Evolutionary conservation across 2,797 vertebrate species (phyloP), one percentile per base, ranked within the genome.

Genomic region (Gymnoscopelus microlampas): DNA sequence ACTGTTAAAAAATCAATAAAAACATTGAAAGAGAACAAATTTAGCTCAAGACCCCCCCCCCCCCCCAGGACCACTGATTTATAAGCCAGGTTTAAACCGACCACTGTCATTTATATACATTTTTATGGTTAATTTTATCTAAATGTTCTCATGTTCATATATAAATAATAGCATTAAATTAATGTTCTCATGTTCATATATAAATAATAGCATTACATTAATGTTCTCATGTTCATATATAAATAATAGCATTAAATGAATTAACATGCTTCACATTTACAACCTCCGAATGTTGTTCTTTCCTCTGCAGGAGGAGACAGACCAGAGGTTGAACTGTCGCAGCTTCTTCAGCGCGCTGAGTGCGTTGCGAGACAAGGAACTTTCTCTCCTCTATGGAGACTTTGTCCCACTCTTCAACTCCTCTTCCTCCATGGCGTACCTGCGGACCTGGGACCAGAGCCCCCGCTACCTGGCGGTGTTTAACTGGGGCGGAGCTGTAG

Each of bases 371-470:
- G 74, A 68, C 0, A 95, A 95, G 69, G 94, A 96, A 66, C 94
- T 91, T 32, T 94, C 96, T 0, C 89, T 97, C 32, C 81, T 92
- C 44, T 93, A 94, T 0, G 96, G 96, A 0, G 92, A 96, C 26
- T 95, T 95, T 53, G 0, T 77, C 0, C 10, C 60, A 0, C 76
- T 95, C 12, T 35, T 64, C 2, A 88, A 72, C 68, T 84, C 80
- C 0, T 67, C 83, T 0, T 70, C 58, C 0, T 63, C 92, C 1
- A 85, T 95, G 66, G 91, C 87, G 1, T 97, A 91, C 67, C 11
- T 93, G 68, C 93, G 95, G 0, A 49, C 66, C 6, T 97, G 96
- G 96, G 96, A 97, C 76, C 96, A 96, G 88, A 97, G 92, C 12
- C 56, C 79, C 1, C 94, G 95, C 1, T 96, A 87, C 81, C 12